Base-by-base conservation (phyloP, 2,888 invertebrate species). In the Penaeus monodon region DNA sequence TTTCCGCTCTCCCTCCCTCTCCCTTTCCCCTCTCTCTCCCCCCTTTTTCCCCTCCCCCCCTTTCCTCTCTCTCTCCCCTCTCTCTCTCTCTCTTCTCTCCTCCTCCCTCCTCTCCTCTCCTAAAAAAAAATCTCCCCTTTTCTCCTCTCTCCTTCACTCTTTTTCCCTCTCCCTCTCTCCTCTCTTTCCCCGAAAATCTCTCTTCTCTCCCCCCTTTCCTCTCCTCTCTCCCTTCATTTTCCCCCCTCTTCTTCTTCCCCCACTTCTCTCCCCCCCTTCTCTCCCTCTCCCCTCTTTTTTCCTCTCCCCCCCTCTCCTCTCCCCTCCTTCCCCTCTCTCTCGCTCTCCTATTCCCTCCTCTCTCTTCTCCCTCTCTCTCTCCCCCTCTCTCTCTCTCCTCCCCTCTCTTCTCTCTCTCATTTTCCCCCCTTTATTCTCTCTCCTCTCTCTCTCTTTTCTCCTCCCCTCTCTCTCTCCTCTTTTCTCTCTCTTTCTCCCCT, bases 361-460 rank as follows among this genome's bases (percentile, higher is more conserved):
- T 49, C 49, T 49, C 49, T n/a, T 49, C 49, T 49, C 49, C 1
- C 49, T 49, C 49, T 49, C 68, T n/a, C n/a, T 3, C 33, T 33
- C 33, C 3, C 3, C 33, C 3, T 3, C 3, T 3, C 3, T 3
- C 3, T 3, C n/a, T n/a, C n/a, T n/a, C n/a, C n/a, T n/a, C n/a
- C n/a, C n/a, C n/a, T n/a, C n/a, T n/a, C n/a, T n/a, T n/a, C n/a
- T n/a, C n/a, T n/a, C n/a, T n/a, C n/a, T n/a, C n/a, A n/a, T n/a
- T n/a, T n/a, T n/a, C n/a, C n/a, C n/a, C n/a, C n/a, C n/a, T n/a
- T n/a, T n/a, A n/a, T n/a, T n/a, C n/a, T n/a, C n/a, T n/a, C n/a
- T n/a, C n/a, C n/a, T n/a, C n/a, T n/a, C n/a, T n/a, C n/a, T n/a
- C n/a, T n/a, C n/a, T n/a, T n/a, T n/a, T n/a, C n/a, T n/a, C n/a